phyloP scores from a whole-genome alignment of 2,888 invertebrate species.

The Tetanocera ferruginea region DNA sequence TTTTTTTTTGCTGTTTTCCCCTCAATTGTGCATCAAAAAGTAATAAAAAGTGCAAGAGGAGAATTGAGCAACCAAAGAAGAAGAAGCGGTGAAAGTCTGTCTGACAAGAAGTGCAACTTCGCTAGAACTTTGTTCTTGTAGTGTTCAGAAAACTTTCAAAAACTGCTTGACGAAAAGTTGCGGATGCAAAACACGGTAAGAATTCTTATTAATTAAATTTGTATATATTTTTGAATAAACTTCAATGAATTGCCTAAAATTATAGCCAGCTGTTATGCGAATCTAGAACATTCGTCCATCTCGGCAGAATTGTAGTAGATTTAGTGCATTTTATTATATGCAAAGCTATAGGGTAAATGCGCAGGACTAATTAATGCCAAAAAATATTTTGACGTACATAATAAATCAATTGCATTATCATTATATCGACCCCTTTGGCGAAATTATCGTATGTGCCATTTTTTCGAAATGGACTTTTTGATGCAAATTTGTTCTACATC shows the following conservation, averaged over 20 bases:
- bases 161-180: not conserved
- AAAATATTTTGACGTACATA: no score
- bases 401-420: no score
- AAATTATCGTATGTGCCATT: no score
- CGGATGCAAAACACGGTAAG: not conserved
- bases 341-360: not conserved
- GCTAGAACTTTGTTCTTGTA: not conserved
- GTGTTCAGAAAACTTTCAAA: not conserved
- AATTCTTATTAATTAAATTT: not conserved
- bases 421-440: no score
- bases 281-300: not conserved
- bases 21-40: not conserved
- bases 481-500: no score
- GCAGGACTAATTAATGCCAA: not conserved
- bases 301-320: not conserved
- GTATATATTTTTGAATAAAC: no score
- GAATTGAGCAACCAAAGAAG: not conserved
- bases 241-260: no score
- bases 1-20: not conserved
- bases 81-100: not conserved
- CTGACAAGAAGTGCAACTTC: constrained; percentile 3
- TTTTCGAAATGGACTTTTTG: no score
- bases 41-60: not conserved
- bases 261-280: no score
- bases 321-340: not conserved